Evolutionary conservation across 2,113 vertebrate genomes (phyloP).

Genomic region (Alligator sinensis): DNA sequence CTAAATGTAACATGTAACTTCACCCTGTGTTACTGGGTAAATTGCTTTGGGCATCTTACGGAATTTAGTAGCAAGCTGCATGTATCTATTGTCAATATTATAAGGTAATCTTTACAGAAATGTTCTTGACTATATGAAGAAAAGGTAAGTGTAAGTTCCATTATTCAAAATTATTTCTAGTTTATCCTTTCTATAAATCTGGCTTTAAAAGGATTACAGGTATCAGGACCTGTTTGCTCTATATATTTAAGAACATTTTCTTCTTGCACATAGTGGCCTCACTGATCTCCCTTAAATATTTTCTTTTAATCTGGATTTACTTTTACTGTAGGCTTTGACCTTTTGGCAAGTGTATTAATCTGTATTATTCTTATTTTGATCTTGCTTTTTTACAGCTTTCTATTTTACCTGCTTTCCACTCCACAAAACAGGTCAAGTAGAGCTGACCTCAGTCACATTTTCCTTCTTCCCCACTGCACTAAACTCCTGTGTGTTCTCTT

Average conservation of each 20-base stretch:
- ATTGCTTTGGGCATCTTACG: too few relatives aligned
- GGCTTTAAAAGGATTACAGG: too few relatives aligned
- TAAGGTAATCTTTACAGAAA: too few relatives aligned
- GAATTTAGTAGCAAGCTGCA: too few relatives aligned
- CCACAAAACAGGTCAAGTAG: conserved; percentile 10
- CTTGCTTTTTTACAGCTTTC: background rate
- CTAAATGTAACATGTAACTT: too few relatives aligned
- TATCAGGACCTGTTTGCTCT: too few relatives aligned
- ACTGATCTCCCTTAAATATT: background rate
- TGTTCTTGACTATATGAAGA: too few relatives aligned
- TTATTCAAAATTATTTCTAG: too few relatives aligned
- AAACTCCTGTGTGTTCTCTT: background rate
- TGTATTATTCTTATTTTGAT: conserved; percentile 7
- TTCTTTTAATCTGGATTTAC: background rate
- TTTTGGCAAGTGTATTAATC: conserved; percentile 35
- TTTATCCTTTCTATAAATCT: too few relatives aligned
- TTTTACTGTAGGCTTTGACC: background rate
- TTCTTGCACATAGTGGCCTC: background rate
- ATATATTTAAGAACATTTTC: background rate
- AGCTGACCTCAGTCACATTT: conserved; percentile 37
- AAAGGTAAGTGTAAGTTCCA: too few relatives aligned
- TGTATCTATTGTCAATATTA: too few relatives aligned
- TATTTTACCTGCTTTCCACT: background rate
- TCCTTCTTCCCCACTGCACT: background rate
- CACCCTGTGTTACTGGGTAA: too few relatives aligned